Evolutionary conservation across 2,888 invertebrate genomes (phyloP), one percentile per base, ranked within the genome.

Genomic region (Dasysyrphus tricinctus): DNA sequence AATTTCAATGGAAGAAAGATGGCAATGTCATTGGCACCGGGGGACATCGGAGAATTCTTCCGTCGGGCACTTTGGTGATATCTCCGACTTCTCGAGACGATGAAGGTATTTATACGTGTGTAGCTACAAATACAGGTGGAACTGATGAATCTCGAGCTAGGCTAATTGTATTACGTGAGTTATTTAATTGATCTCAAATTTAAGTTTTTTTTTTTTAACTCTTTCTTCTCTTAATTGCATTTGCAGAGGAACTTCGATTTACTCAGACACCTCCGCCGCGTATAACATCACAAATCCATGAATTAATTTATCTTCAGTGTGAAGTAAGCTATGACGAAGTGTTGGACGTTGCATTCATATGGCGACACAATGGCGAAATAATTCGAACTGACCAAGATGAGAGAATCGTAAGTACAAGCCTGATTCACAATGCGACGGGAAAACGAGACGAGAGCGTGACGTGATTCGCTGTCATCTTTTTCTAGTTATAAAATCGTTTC

Each of bases 1-100:
- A 95, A 88, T 97, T 97, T 90, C 94, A 95, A 47, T 99, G 98
- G 98, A 97, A 96, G 89, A 97, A 97, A 91, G 96, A 98, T 92
- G 96, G 96, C 7, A 95, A 96, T 89, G 94, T 96, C 2, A 88
- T 92, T 89, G 96, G 96, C 1, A 94, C 95, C 34, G 97, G 97
- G 32, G 97, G 98, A 0, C 95, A 97, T 90, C 93, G 97, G 88
- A 94, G 95, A 88, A 97, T 98, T 88, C 93, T 97, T 70, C 96
- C 97, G 59, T 97, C 95, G 91, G 98, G 98, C 0, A 97, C 97
- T 91, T 94, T 99, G 5, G 94, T 97, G 57, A 97, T 99, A 80
- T 94, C 96, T 80, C 97, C 97, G 47, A 96, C 98, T 0, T 96
- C 97, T 3, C 94, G 96, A 88, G 97, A 97, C 90, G 98, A 99